Evolutionary conservation across 2,888 invertebrate species (phyloP), one percentile per base, ranked within the genome.

Genomic region (Emmelina monodactyla): DNA sequence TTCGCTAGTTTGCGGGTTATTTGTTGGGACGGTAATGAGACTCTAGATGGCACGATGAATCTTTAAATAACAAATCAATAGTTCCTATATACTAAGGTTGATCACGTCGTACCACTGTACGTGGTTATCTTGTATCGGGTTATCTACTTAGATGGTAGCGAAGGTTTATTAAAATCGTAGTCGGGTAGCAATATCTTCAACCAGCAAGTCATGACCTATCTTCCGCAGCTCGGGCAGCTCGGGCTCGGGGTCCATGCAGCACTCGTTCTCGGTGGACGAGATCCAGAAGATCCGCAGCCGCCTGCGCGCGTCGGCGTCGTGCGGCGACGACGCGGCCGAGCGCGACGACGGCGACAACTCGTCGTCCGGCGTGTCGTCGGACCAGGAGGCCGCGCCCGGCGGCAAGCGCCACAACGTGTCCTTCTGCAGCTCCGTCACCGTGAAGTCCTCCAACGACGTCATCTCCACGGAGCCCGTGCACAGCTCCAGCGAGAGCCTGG

Each of bases 241-340:
- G 14, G 88, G 88, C 1, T 89, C 88, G 14, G 84, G 88, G 39
- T 90, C 91, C 10, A 83, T 91, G 66, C 89, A 91, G 39, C 92
- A 91, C 60, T 92, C 92, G 42, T 88, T 92, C 70, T 91, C 91
- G 34, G 92, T 92, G 38, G 92, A 93, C 63, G 93, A 93, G 70
- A 92, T 93, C 36, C 92, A 92, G 62, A 92, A 91, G 65, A 91
- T 92, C 43, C 83, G 92, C 45, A 90, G 89, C 16, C 87, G 91
- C 52, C 80, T 94, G 39, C 92, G 92, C 62, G 89, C 91, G 37
- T 92, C 92, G 5, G 91, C 91, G 62, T 92, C 92, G 9, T 92
- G 90, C 65, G 93, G 93, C 22, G 92, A 91, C 69, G 91, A 92
- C 48, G 50, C 46, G n/a, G 64, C 46, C 31, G 79, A 75, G 40